Conservation (phyloP, 2,797 vertebrate species). For the Heteromormyrus szaboi region DNA sequence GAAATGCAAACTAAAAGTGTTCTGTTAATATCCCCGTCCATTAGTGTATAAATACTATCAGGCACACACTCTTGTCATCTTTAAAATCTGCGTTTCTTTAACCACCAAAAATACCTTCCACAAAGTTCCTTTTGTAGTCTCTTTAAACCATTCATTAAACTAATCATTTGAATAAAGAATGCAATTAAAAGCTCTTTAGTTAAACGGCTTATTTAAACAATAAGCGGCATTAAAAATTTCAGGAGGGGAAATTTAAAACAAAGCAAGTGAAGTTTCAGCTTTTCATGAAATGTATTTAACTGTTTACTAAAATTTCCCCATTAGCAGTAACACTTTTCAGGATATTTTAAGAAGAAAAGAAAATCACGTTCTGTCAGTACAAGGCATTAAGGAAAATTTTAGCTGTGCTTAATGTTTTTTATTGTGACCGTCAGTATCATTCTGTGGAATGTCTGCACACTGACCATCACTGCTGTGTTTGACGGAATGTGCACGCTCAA, state of each 20-base stretch:
- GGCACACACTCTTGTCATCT: not conserved
- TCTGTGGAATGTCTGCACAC: not conserved
- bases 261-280: not conserved
- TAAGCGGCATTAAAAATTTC: not conserved
- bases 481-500: not conserved
- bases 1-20: not conserved
- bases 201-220: not conserved
- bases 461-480: not conserved
- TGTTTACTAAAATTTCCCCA: not conserved
- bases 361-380: not conserved
- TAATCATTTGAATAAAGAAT: not conserved
- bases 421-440: not conserved
- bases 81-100: not conserved
- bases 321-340: not conserved
- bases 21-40: not conserved
- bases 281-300: not conserved
- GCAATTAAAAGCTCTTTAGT: not conserved
- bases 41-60: not conserved
- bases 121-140: not conserved
- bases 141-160: not conserved
- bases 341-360: not conserved
- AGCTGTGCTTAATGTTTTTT: not conserved
- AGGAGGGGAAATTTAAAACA: not conserved
- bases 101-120: not conserved
- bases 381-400: not conserved